A percentile compares a stretch with the other conserved stretches of the same genome.
phyloP scores from a whole-genome alignment of 2,888 invertebrate species.

The Fissipunctia ypsillon region DNA sequence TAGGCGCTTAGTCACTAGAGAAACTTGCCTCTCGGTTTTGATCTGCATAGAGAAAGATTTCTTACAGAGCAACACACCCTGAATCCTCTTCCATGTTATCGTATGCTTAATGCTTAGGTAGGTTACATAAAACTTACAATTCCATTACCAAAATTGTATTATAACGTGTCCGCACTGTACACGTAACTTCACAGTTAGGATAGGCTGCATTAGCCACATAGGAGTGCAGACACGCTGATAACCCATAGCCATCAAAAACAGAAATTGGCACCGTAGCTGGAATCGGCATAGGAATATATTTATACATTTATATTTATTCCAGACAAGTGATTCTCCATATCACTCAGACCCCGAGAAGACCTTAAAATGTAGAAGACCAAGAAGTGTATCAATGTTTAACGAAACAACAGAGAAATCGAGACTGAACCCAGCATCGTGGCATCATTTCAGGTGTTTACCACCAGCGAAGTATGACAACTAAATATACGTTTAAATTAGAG shows the following conservation, averaged over 20 bases:
- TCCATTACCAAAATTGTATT: no score
- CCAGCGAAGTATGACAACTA: slow-evolving; percentile 83
- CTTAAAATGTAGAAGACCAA: slow-evolving; percentile 81
- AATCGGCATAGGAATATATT: no score
- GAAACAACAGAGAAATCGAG: slow-evolving; percentile 83
- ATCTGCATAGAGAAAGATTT: not conserved
- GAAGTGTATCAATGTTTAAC: slow-evolving; percentile 87
- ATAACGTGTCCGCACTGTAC: no score
- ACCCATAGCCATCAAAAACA: no score
- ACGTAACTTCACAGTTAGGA: no score
- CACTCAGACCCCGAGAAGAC: slow-evolving; percentile 86
- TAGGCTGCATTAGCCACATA: no score
- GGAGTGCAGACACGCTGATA: no score
- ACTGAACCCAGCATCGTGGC: slow-evolving; percentile 88
- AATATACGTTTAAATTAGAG: slow-evolving; percentile 11
- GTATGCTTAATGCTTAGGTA: no score
- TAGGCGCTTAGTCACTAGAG: not conserved
- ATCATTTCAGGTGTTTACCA: slow-evolving; percentile 86
- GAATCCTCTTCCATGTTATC: not conserved
- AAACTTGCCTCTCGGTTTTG: not conserved
- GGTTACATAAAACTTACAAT: no score
- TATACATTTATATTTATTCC: slow-evolving; percentile 46
- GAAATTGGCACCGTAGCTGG: no score
- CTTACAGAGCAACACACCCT: not conserved
- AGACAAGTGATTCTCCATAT: slow-evolving; percentile 88